Base-by-base conservation (phyloP, 2,797 vertebrate species). In the Luscinia megarhynchos region DNA sequence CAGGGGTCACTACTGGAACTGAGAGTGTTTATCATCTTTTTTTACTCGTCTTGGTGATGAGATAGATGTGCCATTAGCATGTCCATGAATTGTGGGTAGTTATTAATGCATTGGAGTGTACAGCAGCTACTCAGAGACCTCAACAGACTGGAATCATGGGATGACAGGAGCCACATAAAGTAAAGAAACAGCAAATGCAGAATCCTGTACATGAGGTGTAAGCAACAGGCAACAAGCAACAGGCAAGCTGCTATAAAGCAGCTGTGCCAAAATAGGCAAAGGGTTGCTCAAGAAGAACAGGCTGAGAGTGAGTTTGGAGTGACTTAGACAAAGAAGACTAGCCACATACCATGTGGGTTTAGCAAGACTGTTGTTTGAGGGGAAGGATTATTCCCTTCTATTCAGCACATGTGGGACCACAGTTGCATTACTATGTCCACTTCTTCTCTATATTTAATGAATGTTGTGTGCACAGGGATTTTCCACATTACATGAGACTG, bases 51-150 rank as follows among this genome's bases (percentile, higher is more conserved):
- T 75, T 84, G 15, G n/a, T 81, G 62, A 84, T 40, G 54, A 76
- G 34, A 68, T 57, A 46, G 29, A 68, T 72, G 70, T 45, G 78
- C 38, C 12, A 40, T 64, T 67, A 78, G 20, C 41, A 68, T 38
- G 38, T n/a, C 10, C 46, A 41, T 61, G 40, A 68, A 53, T 11
- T 72, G 26, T 38, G 21, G 21, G n/a, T 24, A 78, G 30, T 14
- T 75, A 45, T 72, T 84, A 70, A 78, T 89, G 61, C 29, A 48
- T 36, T 36, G 40, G 7, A 59, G 45, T 20, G 8, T 43, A 53
- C 0, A 0, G 20, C n/a, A 89, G n/a, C 45, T 87, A 27, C 73
- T 89, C 0, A 0, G 50, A 59, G 9, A 72, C 21, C 18, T 84
- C 67, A 61, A 21, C 16, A 78, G 23, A 15, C 41, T 72, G 32